Evolutionary conservation across 1,140 invertebrate species (phyloP).

Genomic region (Scaptomyza hsui): DNA sequence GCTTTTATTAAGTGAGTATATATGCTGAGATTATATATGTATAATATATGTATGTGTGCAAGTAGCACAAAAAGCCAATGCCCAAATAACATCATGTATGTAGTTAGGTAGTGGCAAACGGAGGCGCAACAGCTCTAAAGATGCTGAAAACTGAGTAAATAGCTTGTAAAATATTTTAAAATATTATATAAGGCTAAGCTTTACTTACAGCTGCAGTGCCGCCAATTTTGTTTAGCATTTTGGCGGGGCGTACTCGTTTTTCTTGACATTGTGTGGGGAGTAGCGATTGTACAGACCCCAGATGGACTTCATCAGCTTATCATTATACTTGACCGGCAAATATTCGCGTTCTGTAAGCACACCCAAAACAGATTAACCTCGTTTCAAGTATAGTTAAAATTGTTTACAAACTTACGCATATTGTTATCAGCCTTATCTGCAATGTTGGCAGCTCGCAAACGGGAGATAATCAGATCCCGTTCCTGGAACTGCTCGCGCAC

Average conservation of each 20-base stretch:
- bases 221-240: slow-evolving; percentile 77
- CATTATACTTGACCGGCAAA: slow-evolving; percentile 91
- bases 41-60: slow-evolving; percentile 1
- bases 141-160: background rate
- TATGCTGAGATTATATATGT: slow-evolving; percentile 22
- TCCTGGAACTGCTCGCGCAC: slow-evolving; percentile 84
- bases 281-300: slow-evolving; percentile 95
- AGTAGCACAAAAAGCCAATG: slow-evolving; percentile 25
- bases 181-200: slow-evolving; percentile 5
- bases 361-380: slow-evolving; percentile 6
- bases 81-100: background rate
- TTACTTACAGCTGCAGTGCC: slow-evolving; percentile 85
- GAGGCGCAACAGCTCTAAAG: slow-evolving; percentile 27
- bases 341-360: slow-evolving; percentile 84
- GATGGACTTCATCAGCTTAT: slow-evolving; percentile 95
- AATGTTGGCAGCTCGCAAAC: slow-evolving; percentile 64
- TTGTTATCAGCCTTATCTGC: slow-evolving; percentile 74
- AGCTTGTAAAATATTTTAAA: background rate
- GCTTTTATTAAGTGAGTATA: slow-evolving; percentile 9
- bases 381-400: background rate
- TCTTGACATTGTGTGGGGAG: slow-evolving; percentile 93
- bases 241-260: slow-evolving; percentile 87
- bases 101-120: slow-evolving; percentile 9
- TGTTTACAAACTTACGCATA: slow-evolving; percentile 53
- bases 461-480: slow-evolving; percentile 72